phyloP scores from a whole-genome alignment of 2,797 vertebrate genomes.

The Propithecus deckenii region DNA sequence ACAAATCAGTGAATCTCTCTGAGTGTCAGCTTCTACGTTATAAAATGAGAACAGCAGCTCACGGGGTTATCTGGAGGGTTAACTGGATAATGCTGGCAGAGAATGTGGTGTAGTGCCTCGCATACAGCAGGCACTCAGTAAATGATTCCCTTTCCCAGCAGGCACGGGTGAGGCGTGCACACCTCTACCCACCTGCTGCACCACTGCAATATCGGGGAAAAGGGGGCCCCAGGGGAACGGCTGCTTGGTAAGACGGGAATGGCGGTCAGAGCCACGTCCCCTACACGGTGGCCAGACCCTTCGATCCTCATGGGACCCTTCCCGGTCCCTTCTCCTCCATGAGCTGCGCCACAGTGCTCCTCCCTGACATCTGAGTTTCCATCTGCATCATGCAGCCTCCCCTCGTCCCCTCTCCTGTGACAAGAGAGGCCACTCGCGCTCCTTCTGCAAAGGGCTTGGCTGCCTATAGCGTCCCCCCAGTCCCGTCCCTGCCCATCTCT shows the following conservation, averaged over 20 bases:
- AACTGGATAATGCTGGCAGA: neutral
- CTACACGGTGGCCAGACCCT: neutral
- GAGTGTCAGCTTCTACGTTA: neutral
- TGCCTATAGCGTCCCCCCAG: neutral
- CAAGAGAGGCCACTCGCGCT: neutral
- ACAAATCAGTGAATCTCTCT: neutral
- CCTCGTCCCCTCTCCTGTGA: neutral
- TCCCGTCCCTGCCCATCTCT: neutral
- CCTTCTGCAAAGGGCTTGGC: neutral
- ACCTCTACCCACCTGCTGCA: neutral
- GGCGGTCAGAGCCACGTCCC: neutral
- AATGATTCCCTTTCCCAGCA: neutral
- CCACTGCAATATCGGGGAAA: neutral
- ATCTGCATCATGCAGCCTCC: accelerated
- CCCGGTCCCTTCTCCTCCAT: neutral
- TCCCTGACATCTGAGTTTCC: neutral
- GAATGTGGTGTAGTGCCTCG: neutral
- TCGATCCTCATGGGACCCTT: neutral
- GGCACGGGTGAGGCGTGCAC: accelerated
- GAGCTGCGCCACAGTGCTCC: neutral
- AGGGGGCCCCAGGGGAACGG: accelerated
- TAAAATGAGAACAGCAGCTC: neutral
- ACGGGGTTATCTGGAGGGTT: neutral
- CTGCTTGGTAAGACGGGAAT: neutral
- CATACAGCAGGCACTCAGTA: neutral